Conservation (phyloP, 2,113 vertebrate genomes). For the Oreotragus oreotragus region DNA sequence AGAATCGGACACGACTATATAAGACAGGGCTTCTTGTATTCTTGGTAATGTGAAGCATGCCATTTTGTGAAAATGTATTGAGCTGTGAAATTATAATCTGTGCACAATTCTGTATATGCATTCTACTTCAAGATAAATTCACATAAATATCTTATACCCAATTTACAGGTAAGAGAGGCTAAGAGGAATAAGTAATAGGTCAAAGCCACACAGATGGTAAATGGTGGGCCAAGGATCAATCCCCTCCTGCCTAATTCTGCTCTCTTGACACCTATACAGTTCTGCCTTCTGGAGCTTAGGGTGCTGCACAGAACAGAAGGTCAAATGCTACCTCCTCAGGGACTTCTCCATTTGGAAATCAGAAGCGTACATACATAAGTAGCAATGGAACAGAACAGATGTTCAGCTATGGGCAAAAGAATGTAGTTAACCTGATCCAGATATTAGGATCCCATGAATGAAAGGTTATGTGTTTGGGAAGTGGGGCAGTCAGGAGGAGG, state of each 20-base stretch:
- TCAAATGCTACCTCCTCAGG: neutral
- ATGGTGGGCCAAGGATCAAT: neutral
- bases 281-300: neutral
- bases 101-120: neutral
- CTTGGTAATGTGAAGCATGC: neutral
- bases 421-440: neutral
- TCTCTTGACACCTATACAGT: neutral
- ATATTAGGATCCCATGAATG: neutral
- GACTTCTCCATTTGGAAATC: neutral
- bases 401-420: neutral
- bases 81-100: neutral
- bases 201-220: neutral
- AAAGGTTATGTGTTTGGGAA: neutral
- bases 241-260: neutral
- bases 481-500: accelerated
- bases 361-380: neutral
- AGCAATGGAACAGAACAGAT: neutral
- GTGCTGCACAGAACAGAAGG: neutral
- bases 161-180: neutral
- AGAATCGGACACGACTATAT: no score
- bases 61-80: neutral
- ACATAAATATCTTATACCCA: neutral
- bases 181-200: neutral
- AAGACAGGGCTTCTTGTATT: neutral
- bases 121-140: neutral